Evolutionary conservation across 1,140 invertebrate species (phyloP).

Genomic region (Papilio machaon): DNA sequence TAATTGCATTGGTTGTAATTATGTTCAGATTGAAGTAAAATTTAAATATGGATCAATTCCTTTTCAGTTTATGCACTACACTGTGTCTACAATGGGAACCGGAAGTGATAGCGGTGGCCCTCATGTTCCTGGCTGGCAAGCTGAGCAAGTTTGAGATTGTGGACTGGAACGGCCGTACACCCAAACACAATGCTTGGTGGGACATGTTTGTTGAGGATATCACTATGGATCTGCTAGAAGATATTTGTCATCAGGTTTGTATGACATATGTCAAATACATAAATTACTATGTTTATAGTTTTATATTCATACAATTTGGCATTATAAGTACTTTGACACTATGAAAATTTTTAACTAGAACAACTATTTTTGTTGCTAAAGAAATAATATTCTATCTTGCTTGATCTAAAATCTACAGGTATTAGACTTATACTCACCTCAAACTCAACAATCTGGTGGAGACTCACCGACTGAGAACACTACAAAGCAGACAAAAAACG

Average conservation of each 20-base stretch:
- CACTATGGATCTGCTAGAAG: constrained; percentile 97
- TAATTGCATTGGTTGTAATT: too few relatives aligned
- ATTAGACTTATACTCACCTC: constrained; percentile 92
- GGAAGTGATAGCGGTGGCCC: constrained; percentile 98
- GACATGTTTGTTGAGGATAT: constrained; percentile 98
- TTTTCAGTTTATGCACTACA: constrained; percentile 94
- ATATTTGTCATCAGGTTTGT: constrained; percentile 96
- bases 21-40: too few relatives aligned
- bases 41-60: background rate
- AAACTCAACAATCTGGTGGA: constrained; percentile 81
- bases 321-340: too few relatives aligned
- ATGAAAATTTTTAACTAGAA: too few relatives aligned
- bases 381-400: background rate
- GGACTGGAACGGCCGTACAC: constrained; percentile 93
- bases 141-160: constrained; percentile 97
- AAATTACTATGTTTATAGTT: too few relatives aligned
- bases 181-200: constrained; percentile 97
- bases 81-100: constrained; percentile 99
- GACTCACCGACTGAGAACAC: constrained; percentile 85
- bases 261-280: background rate
- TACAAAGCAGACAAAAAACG: constrained; percentile 71
- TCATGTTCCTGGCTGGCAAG: constrained; percentile 98
- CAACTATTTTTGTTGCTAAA: background rate
- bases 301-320: too few relatives aligned
- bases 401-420: constrained; percentile 79